phyloP scores from a whole-genome alignment of 2,797 vertebrate species.

The Cacajao melanocephalus region DNA sequence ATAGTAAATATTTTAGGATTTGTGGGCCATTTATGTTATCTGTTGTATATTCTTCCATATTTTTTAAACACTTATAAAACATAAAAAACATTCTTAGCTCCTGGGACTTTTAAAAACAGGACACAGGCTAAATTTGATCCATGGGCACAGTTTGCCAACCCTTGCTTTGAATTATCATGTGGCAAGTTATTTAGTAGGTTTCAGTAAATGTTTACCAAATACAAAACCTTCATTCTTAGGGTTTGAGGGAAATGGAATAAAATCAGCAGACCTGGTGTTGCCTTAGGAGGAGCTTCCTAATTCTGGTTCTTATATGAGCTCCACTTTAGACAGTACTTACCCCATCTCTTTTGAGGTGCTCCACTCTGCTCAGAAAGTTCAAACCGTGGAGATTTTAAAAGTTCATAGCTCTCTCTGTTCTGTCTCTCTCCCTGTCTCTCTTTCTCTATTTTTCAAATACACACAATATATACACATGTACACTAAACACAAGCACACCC shows the following conservation, averaged over 20 bases:
- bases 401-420: background rate
- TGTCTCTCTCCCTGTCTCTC: background rate
- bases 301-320: background rate
- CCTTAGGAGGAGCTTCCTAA: background rate
- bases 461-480: background rate
- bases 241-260: background rate
- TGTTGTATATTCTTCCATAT: background rate
- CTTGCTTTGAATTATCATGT: background rate
- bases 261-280: background rate
- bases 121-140: background rate
- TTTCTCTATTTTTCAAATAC: background rate
- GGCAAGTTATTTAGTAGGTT: background rate
- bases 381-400: background rate
- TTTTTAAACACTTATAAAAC: background rate
- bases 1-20: background rate
- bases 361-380: background rate
- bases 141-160: background rate
- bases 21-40: background rate
- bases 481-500: background rate
- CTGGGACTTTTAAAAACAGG: background rate
- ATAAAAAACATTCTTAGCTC: background rate
- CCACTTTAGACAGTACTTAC: background rate
- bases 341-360: background rate
- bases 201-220: background rate
- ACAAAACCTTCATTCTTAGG: background rate